Base-by-base conservation (phyloP, 2,797 vertebrate genomes). In the Carapus acus region DNA sequence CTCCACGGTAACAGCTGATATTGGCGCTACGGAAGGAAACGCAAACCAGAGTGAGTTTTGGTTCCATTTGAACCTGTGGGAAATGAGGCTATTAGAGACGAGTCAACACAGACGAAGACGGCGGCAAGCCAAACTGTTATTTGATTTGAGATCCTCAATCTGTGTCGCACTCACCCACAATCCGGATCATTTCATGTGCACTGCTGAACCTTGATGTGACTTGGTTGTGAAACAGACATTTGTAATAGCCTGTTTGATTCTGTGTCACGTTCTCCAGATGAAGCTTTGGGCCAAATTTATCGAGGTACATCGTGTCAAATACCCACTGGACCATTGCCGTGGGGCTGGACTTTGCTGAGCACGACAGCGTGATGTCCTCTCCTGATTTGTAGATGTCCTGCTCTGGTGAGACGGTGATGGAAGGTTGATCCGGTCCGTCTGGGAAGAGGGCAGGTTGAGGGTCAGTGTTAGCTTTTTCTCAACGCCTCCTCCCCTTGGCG, bases 361-460 rank as follows among this genome's bases (percentile, higher is more conserved):
- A 90, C 0, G 63, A 63, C 37, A 90, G 53, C 1, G 42, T 72
- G 60, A 88, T 74, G 39, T 71, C 29, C 1, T 78, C 78, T 24
- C 81, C 86, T 1, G 82, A 60, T 49, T 14, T 56, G 47, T 86
- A 74, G n/a, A 6, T 33, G 9, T 11, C 0, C 37, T 2, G 39
- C n/a, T 0, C 6, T 7, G 85, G 85, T 15, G 2, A 22, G 34
- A 62, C 14, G 3, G 1, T 58, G 8, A 88, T 49, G 1, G 1
- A 9, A 1, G 64, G 6, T 40, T 83, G 71, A 44, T 68, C 71
- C 11, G 88, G 87, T 21, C 88, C 88, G 57, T 86, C 88, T 90
- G 42, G 50, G 6, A 49, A 44, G 6, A 54, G 2, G 4, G n/a
- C 41, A 34, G 52, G 24, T 54, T 8, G 17, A 1, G 3, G 11